phyloP scores from a whole-genome alignment of 2,113 vertebrate genomes.

The Petrocephalus microphthalmus region DNA sequence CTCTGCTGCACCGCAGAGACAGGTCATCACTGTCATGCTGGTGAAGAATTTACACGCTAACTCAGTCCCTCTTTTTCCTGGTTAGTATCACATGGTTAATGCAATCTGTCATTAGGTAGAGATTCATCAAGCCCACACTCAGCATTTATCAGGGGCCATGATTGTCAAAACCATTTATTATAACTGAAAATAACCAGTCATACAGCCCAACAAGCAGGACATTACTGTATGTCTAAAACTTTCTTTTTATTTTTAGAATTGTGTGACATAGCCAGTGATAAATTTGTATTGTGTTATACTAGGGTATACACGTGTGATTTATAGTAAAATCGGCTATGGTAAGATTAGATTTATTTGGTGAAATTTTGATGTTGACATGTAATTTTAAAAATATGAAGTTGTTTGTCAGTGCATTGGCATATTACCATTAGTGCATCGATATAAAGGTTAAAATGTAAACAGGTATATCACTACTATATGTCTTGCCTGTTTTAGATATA shows the following conservation, averaged over 20 bases:
- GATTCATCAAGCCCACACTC: background rate
- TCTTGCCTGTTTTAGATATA: too few species aligned
- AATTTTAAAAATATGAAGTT: too few species aligned
- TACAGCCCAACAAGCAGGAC: background rate
- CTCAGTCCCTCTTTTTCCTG: background rate
- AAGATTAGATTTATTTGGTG: too few species aligned
- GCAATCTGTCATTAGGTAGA: background rate
- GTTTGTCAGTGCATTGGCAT: too few species aligned
- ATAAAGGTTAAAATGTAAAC: too few species aligned
- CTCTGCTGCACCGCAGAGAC: background rate
- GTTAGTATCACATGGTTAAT: background rate
- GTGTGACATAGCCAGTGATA: background rate
- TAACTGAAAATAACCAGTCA: background rate
- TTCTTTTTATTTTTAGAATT: background rate
- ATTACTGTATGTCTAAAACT: background rate
- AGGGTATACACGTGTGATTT: too few species aligned
- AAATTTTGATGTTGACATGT: too few species aligned
- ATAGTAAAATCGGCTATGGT: too few species aligned
- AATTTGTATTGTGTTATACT: background rate
- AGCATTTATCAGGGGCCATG: background rate
- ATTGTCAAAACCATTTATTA: background rate
- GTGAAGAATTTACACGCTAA: background rate
- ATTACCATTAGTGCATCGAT: too few species aligned
- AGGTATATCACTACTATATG: too few species aligned
- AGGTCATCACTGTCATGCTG: background rate